Percentiles rank a stretch among this genome's conserved stretches.
Evolutionary conservation across 1,140 invertebrate species (phyloP).

Genomic region (Formica selysi): DNA sequence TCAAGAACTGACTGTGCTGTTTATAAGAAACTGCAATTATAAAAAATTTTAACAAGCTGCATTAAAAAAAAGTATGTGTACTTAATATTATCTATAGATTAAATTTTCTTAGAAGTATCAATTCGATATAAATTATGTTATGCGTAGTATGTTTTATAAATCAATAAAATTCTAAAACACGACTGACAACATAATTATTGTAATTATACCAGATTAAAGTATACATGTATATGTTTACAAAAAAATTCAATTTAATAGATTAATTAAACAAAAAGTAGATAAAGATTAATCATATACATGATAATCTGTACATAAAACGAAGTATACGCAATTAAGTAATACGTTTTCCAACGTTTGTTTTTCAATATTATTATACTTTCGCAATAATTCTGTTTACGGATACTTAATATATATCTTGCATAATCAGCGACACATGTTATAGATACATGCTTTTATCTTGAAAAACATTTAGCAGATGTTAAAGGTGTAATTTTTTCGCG

Average conservation of each 20-base stretch:
- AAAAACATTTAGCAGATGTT: conserved; percentile 7
- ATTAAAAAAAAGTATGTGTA: not conserved
- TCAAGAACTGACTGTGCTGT: not conserved
- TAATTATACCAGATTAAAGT: not conserved
- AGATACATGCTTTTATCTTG: conserved; percentile 18
- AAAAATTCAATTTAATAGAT: not conserved
- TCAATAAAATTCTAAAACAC: not conserved
- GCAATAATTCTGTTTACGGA: not conserved
- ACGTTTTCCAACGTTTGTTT: not conserved
- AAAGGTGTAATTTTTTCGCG: not conserved
- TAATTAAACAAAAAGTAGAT: not conserved
- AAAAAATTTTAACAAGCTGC: not conserved
- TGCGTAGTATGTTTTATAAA: not conserved
- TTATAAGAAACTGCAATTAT: not conserved
- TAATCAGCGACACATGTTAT: not conserved
- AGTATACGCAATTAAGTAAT: not conserved
- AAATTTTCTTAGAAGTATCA: not conserved
- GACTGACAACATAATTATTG: not conserved
- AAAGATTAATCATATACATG: not conserved
- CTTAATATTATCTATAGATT: too few species aligned
- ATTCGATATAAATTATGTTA: not conserved
- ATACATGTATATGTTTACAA: not conserved
- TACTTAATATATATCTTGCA: conserved; percentile 1
- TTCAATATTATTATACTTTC: not conserved
- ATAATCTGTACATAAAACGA: not conserved